Percentiles rank a stretch among this genome's conserved stretches.
phyloP scores from a whole-genome alignment of 2,113 vertebrate species.

The Rhinolophus sinicus region DNA sequence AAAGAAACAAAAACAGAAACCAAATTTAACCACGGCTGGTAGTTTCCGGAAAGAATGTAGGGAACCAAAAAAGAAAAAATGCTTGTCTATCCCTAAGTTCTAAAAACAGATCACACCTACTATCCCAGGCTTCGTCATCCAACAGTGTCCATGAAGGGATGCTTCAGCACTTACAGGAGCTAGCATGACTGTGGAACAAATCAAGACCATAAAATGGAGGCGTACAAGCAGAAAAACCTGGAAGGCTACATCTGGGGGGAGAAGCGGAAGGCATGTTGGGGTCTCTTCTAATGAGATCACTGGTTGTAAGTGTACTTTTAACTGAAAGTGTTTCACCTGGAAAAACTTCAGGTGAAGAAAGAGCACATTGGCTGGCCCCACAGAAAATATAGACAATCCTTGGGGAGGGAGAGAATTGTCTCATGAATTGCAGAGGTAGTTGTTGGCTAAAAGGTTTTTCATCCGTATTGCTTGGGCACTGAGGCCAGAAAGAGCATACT shows the following conservation, averaged over 20 bases:
- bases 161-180: neutral
- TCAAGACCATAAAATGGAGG: neutral
- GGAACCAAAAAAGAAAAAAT: neutral
- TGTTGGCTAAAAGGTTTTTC: neutral
- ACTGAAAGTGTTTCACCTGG: neutral
- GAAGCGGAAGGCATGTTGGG: fast-evolving
- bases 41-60: neutral
- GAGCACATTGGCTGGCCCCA: neutral
- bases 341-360: neutral
- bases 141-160: neutral
- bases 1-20: neutral
- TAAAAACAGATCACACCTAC: neutral
- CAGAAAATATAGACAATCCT: neutral
- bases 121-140: neutral
- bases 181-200: neutral
- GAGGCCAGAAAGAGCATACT: neutral
- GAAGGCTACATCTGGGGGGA: neutral
- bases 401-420: neutral
- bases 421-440: neutral
- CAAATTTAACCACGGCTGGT: neutral
- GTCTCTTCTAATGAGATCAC: neutral
- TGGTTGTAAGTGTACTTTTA: neutral
- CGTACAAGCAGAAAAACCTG: neutral
- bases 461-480: neutral
- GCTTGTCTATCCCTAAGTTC: neutral